Evolutionary conservation across 2,113 vertebrate species (phyloP), one percentile per base, ranked within the genome.

Genomic region (Mormyrus iriodes): DNA sequence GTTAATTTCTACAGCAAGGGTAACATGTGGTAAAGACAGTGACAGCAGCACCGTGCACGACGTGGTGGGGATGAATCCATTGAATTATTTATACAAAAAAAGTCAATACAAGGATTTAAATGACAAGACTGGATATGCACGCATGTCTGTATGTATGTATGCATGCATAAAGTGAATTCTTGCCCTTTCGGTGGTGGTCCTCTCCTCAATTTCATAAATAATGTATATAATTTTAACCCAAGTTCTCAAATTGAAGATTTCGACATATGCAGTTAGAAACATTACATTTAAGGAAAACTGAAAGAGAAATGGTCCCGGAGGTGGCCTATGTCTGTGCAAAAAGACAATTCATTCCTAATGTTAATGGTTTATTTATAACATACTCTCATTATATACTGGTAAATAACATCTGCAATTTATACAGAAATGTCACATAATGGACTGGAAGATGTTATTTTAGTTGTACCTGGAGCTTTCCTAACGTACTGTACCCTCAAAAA

Each of bases 21-120:
- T 82, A 27, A 85, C 55, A 55, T 82, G 84, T 73, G 85, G 84
- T 69, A 55, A 85, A 84, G 76, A 58, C 3, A 55, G 89, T 53
- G 82, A 3, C 7, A 85, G 27, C 9, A 69, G 3, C n/a, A 13
- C 61, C 10, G 61, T 12, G 58, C 58, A 8, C 24, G n/a, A 17
- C 31, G 31, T 42, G 35, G 31, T 7, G 35, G 35, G 42, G 73
- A 79, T 42, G 31, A 17, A 79, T 79, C 35, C 73, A 19, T 42
- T 79, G 35, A 79, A 79, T 79, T 39, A 42, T 79, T 79, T 19
- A 79, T 79, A 69, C 19, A 7, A 42, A 79, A n/a, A 79, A 39
- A 79, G 73, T 79, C 73, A 42, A 79, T 79, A 79, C 73, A 79
- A 19, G 19, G 17, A 79, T 42, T 35, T 12, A 42, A 42, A 79